These are phyloP conservation scores for Griposia aprilina DNA, from an alignment of 2,888 invertebrate genomes.

Conservation along the genomic window DNA sequence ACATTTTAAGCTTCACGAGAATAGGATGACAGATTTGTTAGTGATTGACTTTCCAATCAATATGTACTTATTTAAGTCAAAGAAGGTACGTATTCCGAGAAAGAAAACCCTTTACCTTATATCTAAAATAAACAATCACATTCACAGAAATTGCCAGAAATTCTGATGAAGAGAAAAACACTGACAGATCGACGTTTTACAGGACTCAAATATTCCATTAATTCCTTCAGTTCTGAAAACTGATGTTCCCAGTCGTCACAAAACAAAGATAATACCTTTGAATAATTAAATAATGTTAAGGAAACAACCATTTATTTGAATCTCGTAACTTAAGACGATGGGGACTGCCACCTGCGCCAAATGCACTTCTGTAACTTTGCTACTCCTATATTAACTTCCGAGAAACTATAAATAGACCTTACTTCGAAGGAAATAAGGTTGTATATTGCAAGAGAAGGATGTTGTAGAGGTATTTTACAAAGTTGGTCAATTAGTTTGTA, in stretches of 20 bases:
- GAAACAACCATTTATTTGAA: slow-evolving; percentile 73
- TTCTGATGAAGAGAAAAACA: not conserved
- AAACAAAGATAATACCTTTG: slow-evolving; percentile 63
- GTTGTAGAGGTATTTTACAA: not conserved
- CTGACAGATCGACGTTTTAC: not conserved
- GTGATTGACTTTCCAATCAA: not conserved
- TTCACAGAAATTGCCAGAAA: not conserved
- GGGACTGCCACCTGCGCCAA: slow-evolving; percentile 81
- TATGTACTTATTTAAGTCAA: not conserved
- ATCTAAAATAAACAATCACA: not conserved
- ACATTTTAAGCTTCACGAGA: slow-evolving; percentile 23
- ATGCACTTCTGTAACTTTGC: slow-evolving; percentile 71
- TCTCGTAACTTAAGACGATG: slow-evolving; percentile 69
- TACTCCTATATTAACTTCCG: not conserved
- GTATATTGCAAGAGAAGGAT: slow-evolving; percentile 17
- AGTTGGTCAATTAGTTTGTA: slow-evolving; percentile 48
- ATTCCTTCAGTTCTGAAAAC: not conserved
- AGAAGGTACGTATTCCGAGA: not conserved
- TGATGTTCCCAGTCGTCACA: slow-evolving; percentile 12
- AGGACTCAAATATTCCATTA: too few relatives aligned
- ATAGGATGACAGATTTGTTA: not conserved
- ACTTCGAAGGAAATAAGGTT: not conserved
- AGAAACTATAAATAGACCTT: slow-evolving; percentile 21
- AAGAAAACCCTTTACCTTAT: not conserved
- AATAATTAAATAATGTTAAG: slow-evolving; percentile 79